Conservation (phyloP, 2,113 vertebrate species). For the Podiceps cristatus region DNA sequence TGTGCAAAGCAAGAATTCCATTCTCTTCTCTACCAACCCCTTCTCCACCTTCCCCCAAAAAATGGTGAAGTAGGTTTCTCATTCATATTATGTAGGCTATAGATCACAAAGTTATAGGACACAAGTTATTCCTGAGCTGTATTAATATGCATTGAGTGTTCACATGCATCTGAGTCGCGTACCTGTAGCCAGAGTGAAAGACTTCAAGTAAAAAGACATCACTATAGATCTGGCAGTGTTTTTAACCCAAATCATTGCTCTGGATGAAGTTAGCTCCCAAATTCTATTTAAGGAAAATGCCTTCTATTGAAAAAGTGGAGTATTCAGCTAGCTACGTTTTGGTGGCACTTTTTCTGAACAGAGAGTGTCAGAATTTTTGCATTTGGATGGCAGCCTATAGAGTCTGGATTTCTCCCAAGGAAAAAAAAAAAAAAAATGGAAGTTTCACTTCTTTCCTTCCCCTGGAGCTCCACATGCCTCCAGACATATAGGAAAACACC, state of each 20-base stretch:
- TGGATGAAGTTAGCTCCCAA: constrained; percentile 57
- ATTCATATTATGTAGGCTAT: neutral
- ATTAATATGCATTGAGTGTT: neutral
- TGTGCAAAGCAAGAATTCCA: neutral
- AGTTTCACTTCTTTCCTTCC: constrained; percentile 51
- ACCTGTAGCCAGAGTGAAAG: neutral
- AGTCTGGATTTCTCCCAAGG: constrained; percentile 66
- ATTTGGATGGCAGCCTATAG: constrained; percentile 67
- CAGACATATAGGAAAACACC: constrained; percentile 41
- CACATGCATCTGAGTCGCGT: neutral
- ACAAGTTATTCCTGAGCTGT: neutral
- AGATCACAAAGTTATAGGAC: neutral
- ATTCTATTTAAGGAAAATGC: constrained; percentile 52
- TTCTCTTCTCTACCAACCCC: neutral
- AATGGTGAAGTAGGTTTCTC: neutral
- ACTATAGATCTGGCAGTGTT: neutral
- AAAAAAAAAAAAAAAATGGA: neutral
- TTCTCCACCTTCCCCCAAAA: neutral
- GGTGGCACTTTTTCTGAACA: constrained; percentile 55
- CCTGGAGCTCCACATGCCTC: constrained; percentile 62
- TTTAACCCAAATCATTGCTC: constrained; percentile 35
- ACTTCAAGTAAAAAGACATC: neutral
- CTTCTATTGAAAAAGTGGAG: constrained; percentile 48
- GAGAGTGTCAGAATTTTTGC: constrained; percentile 55
- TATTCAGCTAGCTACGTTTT: constrained; percentile 44